Percentiles rank a stretch among this genome's conserved stretches.
Conservation (phyloP, 2,797 vertebrate genomes). For the Chiloscyllium punctatum region DNA sequence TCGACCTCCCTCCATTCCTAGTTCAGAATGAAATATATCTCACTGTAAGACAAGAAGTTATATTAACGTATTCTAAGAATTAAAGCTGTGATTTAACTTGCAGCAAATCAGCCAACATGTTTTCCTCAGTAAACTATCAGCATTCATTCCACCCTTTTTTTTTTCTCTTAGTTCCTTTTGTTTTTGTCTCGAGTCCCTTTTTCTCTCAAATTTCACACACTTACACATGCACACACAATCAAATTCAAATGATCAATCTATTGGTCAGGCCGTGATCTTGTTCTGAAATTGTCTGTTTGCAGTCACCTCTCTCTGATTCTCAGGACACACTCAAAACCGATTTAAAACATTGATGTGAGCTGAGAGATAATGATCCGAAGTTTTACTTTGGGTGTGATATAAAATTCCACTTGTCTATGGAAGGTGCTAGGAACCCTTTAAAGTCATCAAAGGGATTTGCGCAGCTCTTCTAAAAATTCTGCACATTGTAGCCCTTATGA, state of each 20-base stretch:
- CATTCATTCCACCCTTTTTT: neutral
- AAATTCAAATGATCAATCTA: neutral
- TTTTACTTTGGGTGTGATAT: neutral
- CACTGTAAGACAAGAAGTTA: too few relatives aligned
- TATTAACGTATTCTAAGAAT: neutral
- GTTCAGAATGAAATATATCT: neutral
- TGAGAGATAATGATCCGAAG: neutral
- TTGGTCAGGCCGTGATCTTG: neutral
- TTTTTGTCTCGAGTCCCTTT: neutral
- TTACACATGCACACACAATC: neutral
- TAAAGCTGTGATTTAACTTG: neutral
- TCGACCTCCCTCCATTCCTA: neutral
- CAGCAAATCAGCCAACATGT: neutral
- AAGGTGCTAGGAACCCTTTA: neutral
- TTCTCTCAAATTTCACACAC: neutral
- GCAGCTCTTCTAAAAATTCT: neutral
- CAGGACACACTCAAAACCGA: neutral
- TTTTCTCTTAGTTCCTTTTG: neutral
- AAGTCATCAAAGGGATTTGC: neutral
- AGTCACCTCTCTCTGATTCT: neutral
- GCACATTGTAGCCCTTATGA: neutral
- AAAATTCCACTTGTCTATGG: neutral
- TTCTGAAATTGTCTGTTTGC: neutral
- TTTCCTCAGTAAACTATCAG: neutral
- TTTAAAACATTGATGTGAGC: neutral